Percentiles rank a stretch among this genome's conserved stretches.
Evolutionary conservation across 2,113 vertebrate species (phyloP).

Genomic region (Paradisaea rubra): DNA sequence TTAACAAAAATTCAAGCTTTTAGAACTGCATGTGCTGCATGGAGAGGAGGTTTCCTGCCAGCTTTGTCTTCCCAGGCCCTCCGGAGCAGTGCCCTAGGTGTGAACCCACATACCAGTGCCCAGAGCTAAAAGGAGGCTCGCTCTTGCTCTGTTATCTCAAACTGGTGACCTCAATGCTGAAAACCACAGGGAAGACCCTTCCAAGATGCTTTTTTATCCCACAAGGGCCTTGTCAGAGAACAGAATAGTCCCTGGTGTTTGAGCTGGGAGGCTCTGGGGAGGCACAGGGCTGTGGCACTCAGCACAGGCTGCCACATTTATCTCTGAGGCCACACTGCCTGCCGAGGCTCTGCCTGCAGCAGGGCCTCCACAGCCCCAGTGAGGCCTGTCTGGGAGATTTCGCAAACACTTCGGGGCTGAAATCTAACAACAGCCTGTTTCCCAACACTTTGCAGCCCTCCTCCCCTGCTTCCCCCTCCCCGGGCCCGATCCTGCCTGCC

Average conservation of each 20-base stretch:
- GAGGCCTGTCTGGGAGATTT: conserved; percentile 53
- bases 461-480: not conserved
- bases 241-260: not conserved
- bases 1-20: not conserved
- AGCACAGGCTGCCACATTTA: not conserved
- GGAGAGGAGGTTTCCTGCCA: not conserved
- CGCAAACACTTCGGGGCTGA: conserved; percentile 48
- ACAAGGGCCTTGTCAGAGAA: not conserved
- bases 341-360: not conserved
- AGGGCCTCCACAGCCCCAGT: not conserved
- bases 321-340: not conserved
- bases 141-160: not conserved
- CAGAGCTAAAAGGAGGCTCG: not conserved
- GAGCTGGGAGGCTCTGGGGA: not conserved
- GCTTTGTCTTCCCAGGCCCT: not conserved
- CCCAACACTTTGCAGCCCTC: conserved; percentile 39
- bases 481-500: not conserved
- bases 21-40: not conserved
- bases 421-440: conserved; percentile 58
- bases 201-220: conserved; percentile 1
- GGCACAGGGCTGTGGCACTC: not conserved
- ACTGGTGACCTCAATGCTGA: not conserved
- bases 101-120: conserved; percentile 20
- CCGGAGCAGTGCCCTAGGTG: not conserved
- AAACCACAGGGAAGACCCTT: conserved; percentile 16